phyloP scores from a whole-genome alignment of 2,888 invertebrate genomes.

The Lasioglossum malachurum region DNA sequence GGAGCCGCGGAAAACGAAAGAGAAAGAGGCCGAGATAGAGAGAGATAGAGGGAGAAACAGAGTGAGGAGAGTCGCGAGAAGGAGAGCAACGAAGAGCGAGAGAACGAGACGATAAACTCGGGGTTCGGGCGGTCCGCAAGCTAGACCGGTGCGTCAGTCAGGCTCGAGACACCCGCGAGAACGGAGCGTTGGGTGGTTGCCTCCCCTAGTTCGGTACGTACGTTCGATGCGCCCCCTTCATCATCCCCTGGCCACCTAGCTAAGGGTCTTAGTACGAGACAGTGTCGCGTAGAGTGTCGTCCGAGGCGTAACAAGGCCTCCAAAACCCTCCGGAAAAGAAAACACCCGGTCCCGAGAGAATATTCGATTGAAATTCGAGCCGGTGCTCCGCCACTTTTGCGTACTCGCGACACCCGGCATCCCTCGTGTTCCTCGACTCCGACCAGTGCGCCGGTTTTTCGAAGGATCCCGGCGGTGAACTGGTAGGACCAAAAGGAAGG shows the following conservation, averaged over 20 bases:
- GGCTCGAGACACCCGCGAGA: conserved; percentile 80
- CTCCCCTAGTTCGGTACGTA: conserved; percentile 63
- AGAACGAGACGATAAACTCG: conserved; percentile 35
- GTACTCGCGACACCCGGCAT: not conserved
- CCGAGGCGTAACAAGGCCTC: conserved; percentile 43
- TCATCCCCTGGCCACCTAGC: conserved; percentile 57
- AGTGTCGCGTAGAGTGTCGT: conserved; percentile 70
- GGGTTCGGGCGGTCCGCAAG: conserved; percentile 62
- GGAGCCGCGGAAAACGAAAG: not conserved
- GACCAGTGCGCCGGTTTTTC: conserved; percentile 42
- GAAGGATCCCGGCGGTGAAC: not conserved
- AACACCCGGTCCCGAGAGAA: not conserved
- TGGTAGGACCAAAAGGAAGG: not conserved
- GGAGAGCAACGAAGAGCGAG: conserved; percentile 14
- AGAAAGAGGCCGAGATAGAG: not conserved
- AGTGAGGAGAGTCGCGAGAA: conserved; percentile 7
- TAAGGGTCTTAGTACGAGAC: conserved; percentile 52
- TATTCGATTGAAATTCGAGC: not conserved
- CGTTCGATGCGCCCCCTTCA: conserved; percentile 66
- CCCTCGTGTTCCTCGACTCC: conserved; percentile 37
- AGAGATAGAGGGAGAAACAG: not conserved
- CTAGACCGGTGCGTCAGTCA: conserved; percentile 79
- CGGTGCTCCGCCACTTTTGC: conserved; percentile 5
- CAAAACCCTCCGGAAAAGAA: not conserved
- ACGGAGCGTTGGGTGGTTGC: conserved; percentile 69